phyloP scores from a whole-genome alignment of 35 echinoderm and acorn worm species.

The Heliocidaris erythrogramma region DNA sequence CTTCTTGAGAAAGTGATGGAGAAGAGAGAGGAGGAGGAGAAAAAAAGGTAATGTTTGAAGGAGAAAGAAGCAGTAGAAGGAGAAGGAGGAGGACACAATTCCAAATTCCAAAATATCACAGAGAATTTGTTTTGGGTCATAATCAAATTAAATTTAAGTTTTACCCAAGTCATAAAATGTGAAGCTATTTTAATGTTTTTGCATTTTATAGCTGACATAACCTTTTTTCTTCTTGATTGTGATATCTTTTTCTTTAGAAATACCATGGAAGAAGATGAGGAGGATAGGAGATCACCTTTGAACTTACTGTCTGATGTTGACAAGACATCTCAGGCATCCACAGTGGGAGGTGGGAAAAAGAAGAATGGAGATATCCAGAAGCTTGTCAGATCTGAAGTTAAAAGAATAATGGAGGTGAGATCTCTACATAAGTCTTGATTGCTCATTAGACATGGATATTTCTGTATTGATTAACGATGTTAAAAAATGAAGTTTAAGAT shows the following conservation, averaged over 20 bases:
- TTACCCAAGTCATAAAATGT: background rate
- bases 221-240: background rate
- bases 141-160: no score
- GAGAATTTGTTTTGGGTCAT: no score
- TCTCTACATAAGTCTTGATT: no score
- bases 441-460: no score
- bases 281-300: background rate
- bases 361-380: constrained; percentile 56
- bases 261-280: background rate
- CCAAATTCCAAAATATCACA: no score
- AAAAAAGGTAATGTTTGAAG: no score
- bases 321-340: background rate
- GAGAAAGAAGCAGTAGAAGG: no score
- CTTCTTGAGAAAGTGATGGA: no score
- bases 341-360: background rate
- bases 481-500: no score
- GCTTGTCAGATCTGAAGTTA: constrained; percentile 63
- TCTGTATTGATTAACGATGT: no score
- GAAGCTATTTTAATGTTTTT: background rate
- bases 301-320: background rate
- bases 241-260: background rate
- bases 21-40: no score
- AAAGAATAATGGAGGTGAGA: constrained; percentile 75
- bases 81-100: no score
- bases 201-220: background rate